Conservation (phyloP, 2,888 invertebrate genomes). For the Eucera pruinosa region DNA sequence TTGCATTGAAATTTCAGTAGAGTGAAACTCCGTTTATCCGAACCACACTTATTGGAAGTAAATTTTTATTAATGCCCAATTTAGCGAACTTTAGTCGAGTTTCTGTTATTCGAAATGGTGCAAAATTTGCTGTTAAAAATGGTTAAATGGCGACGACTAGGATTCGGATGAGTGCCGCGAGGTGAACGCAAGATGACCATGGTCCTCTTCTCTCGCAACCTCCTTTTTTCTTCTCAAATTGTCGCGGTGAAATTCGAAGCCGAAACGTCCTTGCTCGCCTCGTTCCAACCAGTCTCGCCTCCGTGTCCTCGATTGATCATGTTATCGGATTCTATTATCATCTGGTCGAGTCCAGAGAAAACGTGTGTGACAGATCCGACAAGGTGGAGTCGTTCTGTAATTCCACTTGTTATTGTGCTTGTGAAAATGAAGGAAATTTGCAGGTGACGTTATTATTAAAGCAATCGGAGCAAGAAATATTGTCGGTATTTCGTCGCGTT, state of each 20-base stretch:
- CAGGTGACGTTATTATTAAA: neutral
- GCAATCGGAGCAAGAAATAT: neutral
- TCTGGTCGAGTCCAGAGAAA: neutral
- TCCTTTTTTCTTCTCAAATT: slow-evolving; percentile 1
- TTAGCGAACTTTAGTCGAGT: no score
- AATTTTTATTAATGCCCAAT: no score
- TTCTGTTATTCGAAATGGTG: no score
- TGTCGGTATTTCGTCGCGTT: no score
- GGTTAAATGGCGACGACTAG: neutral
- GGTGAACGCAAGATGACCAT: slow-evolving; percentile 6
- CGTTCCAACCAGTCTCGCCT: slow-evolving; percentile 9
- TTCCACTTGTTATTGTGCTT: neutral
- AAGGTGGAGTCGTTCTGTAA: no score
- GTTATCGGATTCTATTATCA: slow-evolving; percentile 26
- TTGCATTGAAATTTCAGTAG: no score
- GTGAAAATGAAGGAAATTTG: neutral
- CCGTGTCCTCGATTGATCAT: slow-evolving; percentile 24
- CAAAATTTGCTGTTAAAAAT: no score
- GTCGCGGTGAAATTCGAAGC: slow-evolving; percentile 48
- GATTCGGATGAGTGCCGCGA: slow-evolving; percentile 1
- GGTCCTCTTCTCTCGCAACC: neutral
- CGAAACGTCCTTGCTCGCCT: slow-evolving; percentile 44
- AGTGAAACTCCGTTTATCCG: no score
- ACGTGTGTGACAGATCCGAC: neutral
- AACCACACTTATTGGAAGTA: no score